Evolutionary conservation across 2,797 vertebrate genomes (phyloP).

Genomic region (Lycodopsis pacificus): DNA sequence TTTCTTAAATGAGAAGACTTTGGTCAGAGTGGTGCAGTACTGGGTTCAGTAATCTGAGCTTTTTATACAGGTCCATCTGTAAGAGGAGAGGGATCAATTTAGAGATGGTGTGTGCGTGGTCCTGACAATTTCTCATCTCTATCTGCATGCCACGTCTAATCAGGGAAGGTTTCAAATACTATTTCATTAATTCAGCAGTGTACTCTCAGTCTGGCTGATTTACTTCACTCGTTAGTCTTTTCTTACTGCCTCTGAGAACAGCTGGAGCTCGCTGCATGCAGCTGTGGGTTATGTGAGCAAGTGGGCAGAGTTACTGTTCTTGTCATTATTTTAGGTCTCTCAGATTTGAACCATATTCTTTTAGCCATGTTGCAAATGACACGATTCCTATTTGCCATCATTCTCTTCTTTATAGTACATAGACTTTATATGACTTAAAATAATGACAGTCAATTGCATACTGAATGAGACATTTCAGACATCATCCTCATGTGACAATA

Average conservation of each 20-base stretch:
- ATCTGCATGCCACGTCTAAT: background rate
- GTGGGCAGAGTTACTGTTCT: slow-evolving; percentile 28
- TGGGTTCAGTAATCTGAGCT: background rate
- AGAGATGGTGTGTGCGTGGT: background rate
- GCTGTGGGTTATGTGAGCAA: slow-evolving; percentile 27
- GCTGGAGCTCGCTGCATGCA: slow-evolving; percentile 41
- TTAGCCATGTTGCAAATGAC: slow-evolving; percentile 15
- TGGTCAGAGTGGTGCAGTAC: background rate
- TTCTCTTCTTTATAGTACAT: background rate
- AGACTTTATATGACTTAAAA: background rate
- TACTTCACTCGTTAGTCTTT: slow-evolving; percentile 10
- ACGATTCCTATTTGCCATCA: background rate
- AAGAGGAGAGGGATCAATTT: background rate
- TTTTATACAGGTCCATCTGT: background rate
- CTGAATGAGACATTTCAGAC: background rate
- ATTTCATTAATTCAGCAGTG: slow-evolving; percentile 2
- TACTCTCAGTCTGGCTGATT: slow-evolving; percentile 15
- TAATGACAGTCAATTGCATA: slow-evolving; percentile 1
- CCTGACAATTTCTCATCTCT: background rate
- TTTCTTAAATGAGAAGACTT: background rate
- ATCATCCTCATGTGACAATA: too few species aligned
- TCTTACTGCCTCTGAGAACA: slow-evolving; percentile 38
- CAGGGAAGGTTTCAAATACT: slow-evolving; percentile 9
- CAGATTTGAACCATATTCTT: slow-evolving; percentile 32
- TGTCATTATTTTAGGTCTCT: slow-evolving; percentile 20